Base-by-base conservation (phyloP, 1,140 invertebrate genomes). In the Marisa cornuarietis region DNA sequence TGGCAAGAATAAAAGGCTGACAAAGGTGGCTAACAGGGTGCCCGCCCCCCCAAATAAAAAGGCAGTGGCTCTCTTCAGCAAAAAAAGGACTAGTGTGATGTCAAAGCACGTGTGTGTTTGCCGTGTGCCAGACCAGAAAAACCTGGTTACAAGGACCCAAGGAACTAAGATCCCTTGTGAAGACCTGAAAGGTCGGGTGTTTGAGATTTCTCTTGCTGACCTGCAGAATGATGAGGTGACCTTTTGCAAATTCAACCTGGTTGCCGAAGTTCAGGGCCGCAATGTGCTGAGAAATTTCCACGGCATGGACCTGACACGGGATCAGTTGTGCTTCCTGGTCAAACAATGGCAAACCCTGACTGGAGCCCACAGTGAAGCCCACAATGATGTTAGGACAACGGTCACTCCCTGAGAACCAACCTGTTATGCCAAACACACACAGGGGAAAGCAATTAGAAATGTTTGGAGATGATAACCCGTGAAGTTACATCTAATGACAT, bases 31-130 rank as follows among this genome's bases (percentile, higher is more conserved):
- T 99, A 99, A 92, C 99, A 99, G 92, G 97, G 98, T 89, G 95
- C 96, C 85, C n/a, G n/a, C n/a, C n/a, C n/a, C n/a, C n/a, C n/a
- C n/a, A n/a, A 99, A 99, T 91, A 99, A 99, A 96, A 99, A 99
- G 96, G 95, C 99, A 87, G 94, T 99, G 79, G 99, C 99, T 92
- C 98, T 99, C 11, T 99, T 99, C 93, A 98, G 97, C 71, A 95
- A 98, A 82, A 99, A 99, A n/a, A n/a, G 91, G 99, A 99, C 91
- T 99, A 99, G 99, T 99, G 99, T 90, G 98, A 99, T 96, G 96
- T 99, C 51, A 99, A 99, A 90, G 98, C 98, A 79, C 99, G 68
- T 96, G 95, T 77, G 98, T 99, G 95, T 99, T 99, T 92, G 95
- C 95, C 86, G 97, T 95, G 79, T 95, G 98, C 80, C 96, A 98